Evolutionary conservation across 2,888 invertebrate genomes (phyloP).

Genomic region (Ormyrus pomaceus): DNA sequence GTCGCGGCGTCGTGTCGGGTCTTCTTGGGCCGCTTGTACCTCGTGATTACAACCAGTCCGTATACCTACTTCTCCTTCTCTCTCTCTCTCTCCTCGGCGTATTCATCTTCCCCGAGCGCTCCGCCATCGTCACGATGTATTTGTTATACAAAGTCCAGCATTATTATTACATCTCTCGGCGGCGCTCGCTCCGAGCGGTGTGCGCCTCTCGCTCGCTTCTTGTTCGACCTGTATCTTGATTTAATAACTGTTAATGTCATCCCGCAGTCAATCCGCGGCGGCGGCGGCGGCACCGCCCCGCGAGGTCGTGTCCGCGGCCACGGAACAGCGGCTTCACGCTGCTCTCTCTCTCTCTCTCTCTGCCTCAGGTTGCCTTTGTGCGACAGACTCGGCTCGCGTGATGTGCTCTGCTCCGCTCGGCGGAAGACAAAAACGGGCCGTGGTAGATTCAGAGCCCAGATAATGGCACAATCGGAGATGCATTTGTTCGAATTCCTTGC

Average conservation of each 20-base stretch:
- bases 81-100: background rate
- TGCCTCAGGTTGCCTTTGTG: background rate
- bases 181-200: constrained; percentile 10
- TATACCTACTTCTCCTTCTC: background rate
- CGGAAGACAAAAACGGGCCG: constrained; percentile 9
- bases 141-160: constrained; percentile 61
- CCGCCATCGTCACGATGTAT: constrained; percentile 62
- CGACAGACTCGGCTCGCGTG: background rate
- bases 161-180: constrained; percentile 61
- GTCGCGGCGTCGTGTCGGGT: constrained; percentile 48
- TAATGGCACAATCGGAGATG: constrained; percentile 16
- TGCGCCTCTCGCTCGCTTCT: constrained; percentile 6
- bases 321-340: constrained; percentile 16
- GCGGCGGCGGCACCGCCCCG: constrained; percentile 48
- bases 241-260: constrained; percentile 70
- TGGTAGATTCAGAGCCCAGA: constrained; percentile 37
- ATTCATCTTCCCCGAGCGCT: background rate
- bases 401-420: constrained; percentile 2
- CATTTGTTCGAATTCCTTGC: too few species aligned
- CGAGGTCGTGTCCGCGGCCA: constrained; percentile 27
- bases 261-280: constrained; percentile 55
- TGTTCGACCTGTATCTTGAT: constrained; percentile 64
- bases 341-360: background rate
- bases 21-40: constrained; percentile 57
- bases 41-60: constrained; percentile 63